Evolutionary conservation across 1,140 invertebrate genomes (phyloP).

Genomic region (Cylas formicarius): DNA sequence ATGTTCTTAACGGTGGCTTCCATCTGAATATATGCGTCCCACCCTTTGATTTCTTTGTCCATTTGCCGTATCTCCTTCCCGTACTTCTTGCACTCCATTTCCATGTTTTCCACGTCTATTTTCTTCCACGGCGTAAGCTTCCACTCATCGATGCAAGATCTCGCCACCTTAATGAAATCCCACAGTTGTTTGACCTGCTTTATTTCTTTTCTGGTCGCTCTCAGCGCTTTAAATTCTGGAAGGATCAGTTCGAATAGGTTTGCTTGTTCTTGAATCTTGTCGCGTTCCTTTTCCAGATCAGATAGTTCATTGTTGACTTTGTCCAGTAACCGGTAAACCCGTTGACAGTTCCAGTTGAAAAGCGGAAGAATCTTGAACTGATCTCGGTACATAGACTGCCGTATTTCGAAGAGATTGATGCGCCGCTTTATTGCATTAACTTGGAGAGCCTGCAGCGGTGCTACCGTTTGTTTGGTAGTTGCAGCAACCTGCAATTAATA

Average conservation of each 20-base stretch:
- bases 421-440: constrained; percentile 55
- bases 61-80: constrained; percentile 74
- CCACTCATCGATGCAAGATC: constrained; percentile 80
- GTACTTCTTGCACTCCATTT: constrained; percentile 88
- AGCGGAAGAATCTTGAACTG: constrained; percentile 59
- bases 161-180: constrained; percentile 82
- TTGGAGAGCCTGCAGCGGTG: constrained; percentile 62
- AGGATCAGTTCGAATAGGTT: constrained; percentile 79
- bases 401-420: constrained; percentile 68
- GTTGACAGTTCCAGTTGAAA: constrained; percentile 64
- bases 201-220: constrained; percentile 67
- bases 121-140: constrained; percentile 87
- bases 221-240: constrained; percentile 73
- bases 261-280: constrained; percentile 63
- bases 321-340: constrained; percentile 71
- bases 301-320: constrained; percentile 60
- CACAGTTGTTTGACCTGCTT: constrained; percentile 75
- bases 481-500: constrained; percentile 50
- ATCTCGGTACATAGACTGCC: constrained; percentile 69
- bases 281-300: constrained; percentile 63
- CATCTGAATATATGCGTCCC: constrained; percentile 66
- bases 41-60: constrained; percentile 80
- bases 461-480: constrained; percentile 78
- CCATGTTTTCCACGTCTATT: constrained; percentile 90
- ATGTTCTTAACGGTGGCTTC: constrained; percentile 77